Conservation (phyloP, 2,113 vertebrate genomes). For the Lutjanus erythropterus region DNA sequence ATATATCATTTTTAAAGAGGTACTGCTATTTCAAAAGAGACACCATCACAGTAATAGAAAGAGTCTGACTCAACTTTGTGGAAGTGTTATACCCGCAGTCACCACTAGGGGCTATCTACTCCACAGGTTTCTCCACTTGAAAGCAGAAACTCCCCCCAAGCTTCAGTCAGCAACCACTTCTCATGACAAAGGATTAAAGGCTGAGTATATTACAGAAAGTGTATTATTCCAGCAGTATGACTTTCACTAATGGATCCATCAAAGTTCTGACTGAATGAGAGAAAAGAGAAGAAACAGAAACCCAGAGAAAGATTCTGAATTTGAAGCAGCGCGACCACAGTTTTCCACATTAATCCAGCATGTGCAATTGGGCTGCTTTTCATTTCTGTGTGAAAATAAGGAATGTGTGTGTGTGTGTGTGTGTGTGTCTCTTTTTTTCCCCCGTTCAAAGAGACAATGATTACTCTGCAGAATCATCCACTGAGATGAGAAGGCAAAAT, state of each 20-base stretch:
- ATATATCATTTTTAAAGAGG: not conserved
- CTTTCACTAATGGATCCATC: constrained; percentile 58
- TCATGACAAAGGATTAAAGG: constrained; percentile 63
- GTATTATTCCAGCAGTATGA: constrained; percentile 47
- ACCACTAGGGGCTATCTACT: constrained; percentile 80
- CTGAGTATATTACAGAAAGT: constrained; percentile 31
- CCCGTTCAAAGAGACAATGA: constrained; percentile 45
- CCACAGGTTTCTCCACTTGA: constrained; percentile 71
- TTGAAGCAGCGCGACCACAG: constrained; percentile 53
- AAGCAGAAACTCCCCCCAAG: constrained; percentile 23
- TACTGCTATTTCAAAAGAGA: not conserved
- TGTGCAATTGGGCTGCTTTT: constrained; percentile 56
- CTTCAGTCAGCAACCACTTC: constrained; percentile 43
- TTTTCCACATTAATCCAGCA: constrained; percentile 66
- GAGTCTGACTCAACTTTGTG: not conserved
- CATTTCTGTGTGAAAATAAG: constrained; percentile 58
- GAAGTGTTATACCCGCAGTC: constrained; percentile 10
- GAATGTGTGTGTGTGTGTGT: constrained; percentile 54
- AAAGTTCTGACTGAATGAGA: constrained; percentile 34
- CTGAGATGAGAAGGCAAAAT: constrained; percentile 39
- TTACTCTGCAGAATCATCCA: constrained; percentile 45
- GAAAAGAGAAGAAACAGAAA: constrained; percentile 51
- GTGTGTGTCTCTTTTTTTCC: constrained; percentile 19
- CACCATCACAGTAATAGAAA: not conserved
- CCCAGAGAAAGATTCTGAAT: constrained; percentile 44